Base-by-base conservation (phyloP, 2,888 invertebrate species). In the Drosophila algonquin region DNA sequence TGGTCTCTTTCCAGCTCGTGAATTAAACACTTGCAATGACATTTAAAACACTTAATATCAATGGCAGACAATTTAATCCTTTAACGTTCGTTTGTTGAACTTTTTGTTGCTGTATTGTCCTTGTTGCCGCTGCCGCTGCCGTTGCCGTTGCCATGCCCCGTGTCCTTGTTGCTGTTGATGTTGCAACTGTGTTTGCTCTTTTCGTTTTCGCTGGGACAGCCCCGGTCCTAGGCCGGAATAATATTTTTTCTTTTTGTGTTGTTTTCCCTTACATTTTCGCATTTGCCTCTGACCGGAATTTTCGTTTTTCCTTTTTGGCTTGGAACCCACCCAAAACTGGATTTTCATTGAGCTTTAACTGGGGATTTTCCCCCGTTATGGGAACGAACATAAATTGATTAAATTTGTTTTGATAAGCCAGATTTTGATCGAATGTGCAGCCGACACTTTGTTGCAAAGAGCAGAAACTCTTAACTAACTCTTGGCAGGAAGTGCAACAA, bases 21-120 rank as follows among this genome's bases (percentile, higher is more conserved):
- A 83, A 87, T 87, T 83, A 83, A 83, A 87, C 85, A 87, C 85
- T 87, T 76, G 80, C 76, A 76, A 71, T 84, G 83, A 84, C 87
- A 83, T 83, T 83, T 83, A 83, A 83, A 83, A 83, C 83, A 87
- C 87, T 83, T 83, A 83, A 83, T 83, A 78, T 87, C 83, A 87
- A 81, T 58, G 80, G 72, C 81, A 83, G 83, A 83, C 83, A 83
- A 78, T 83, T 83, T 83, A 83, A 83, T 83, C 87, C 81, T 84
- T 83, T 84, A 83, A 80, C 81, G 85, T 79, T 85, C 75, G 81
- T 86, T 86, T 79, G 79, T 79, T 81, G 69, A 86, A 75, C 81
- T 81, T 80, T 70, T 75, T 71, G 44, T 61, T 21, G 48, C 56
- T 55, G 60, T 46, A 45, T 44, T 65, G 62, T 54, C 62, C 50